Conservation (phyloP, 30 jellyfish, hydroid and myxozoan genomes). For the Pseudorhiza aurosa region DNA sequence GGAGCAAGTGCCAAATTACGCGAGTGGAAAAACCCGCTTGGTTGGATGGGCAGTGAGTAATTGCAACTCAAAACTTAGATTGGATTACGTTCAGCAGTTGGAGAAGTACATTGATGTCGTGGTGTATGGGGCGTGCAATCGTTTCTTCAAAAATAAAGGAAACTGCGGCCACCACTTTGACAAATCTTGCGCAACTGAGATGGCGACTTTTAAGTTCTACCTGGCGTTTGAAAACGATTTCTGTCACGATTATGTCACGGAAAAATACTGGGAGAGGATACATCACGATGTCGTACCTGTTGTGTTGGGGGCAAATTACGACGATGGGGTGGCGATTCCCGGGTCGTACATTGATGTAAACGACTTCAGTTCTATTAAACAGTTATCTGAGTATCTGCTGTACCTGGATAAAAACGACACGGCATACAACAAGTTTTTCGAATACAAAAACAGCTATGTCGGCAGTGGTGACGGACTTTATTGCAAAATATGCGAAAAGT, state of each 20-base stretch:
- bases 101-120: slow-evolving; percentile 78
- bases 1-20: slow-evolving; percentile 41
- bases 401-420: slow-evolving; percentile 74
- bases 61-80: slow-evolving; percentile 73
- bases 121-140: slow-evolving; percentile 89
- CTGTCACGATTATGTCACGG: slow-evolving; percentile 97
- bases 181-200: slow-evolving; percentile 48
- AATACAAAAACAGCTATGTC: slow-evolving; percentile 55
- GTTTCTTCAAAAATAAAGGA: slow-evolving; percentile 44
- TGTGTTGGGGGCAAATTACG: slow-evolving; percentile 92
- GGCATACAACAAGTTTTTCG: slow-evolving; percentile 80
- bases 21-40: slow-evolving; percentile 66
- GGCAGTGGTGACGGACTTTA: slow-evolving; percentile 2
- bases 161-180: slow-evolving; percentile 56
- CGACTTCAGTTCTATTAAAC: slow-evolving; percentile 73
- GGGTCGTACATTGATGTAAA: slow-evolving; percentile 91
- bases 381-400: slow-evolving; percentile 75
- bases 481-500: slow-evolving; percentile 39
- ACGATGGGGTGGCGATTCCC: slow-evolving; percentile 68
- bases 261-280: slow-evolving; percentile 80
- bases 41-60: slow-evolving; percentile 92
- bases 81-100: slow-evolving; percentile 81
- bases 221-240: slow-evolving; percentile 91
- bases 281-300: slow-evolving; percentile 72
- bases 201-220: slow-evolving; percentile 74